A percentile compares a stretch with the other conserved stretches of the same genome.
phyloP scores from a whole-genome alignment of 2,113 vertebrate genomes.

The Ondatra zibethicus region DNA sequence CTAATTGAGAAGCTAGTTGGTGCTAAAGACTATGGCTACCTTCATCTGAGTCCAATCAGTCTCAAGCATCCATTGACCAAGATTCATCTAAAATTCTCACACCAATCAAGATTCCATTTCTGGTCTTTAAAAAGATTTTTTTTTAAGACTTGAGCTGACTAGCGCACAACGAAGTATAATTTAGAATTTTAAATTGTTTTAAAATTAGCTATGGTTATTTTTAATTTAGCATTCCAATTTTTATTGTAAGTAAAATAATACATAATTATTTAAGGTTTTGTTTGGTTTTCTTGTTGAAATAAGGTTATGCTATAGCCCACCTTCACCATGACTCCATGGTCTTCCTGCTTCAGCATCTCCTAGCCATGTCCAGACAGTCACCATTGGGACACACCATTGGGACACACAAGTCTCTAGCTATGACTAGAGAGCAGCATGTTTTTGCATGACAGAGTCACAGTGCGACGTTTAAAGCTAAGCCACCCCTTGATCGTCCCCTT shows the following conservation, averaged over 20 bases:
- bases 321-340: background rate
- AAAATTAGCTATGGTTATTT: background rate
- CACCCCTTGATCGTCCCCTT: no score
- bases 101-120: background rate
- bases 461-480: no score
- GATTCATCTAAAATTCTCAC: background rate
- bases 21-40: background rate
- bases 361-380: background rate
- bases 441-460: background rate
- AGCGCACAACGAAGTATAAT: background rate
- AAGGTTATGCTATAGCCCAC: background rate
- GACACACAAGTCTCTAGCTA: background rate
- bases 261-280: background rate
- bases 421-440: background rate
- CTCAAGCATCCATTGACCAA: background rate
- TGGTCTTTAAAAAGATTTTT: constrained; percentile 16
- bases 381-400: no score
- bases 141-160: background rate
- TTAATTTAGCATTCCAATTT: background rate
- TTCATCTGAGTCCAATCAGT: constrained; percentile 14
- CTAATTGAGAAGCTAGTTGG: background rate
- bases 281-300: background rate
- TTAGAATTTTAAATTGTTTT: constrained; percentile 41
- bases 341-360: background rate
- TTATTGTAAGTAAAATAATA: background rate